Percentiles rank a stretch among this genome's conserved stretches.
Evolutionary conservation across 2,797 vertebrate species (phyloP).

Genomic region (Microchirus variegatus): DNA sequence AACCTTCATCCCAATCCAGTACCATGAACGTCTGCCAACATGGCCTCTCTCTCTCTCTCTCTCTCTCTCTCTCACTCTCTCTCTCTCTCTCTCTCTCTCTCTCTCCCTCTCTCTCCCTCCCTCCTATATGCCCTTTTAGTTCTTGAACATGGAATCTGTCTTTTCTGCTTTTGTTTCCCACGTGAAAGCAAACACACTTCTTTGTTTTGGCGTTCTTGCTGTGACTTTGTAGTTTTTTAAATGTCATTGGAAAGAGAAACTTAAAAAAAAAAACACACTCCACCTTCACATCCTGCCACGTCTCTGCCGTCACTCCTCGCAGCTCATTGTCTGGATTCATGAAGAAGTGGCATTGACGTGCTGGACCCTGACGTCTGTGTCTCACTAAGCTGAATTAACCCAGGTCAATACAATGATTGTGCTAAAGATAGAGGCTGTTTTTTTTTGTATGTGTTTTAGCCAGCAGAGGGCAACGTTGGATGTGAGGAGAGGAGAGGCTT

Average conservation of each 20-base stretch:
- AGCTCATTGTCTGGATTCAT: constrained; percentile 28
- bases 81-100: neutral
- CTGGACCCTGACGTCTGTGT: constrained; percentile 20
- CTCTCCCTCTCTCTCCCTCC: neutral
- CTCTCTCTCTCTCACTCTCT: neutral
- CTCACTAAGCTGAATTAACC: neutral
- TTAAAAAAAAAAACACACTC: too few relatives aligned
- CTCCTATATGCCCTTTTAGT: too few relatives aligned
- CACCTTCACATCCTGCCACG: neutral
- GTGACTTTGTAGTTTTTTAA: neutral
- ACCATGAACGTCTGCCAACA: constrained; percentile 28
- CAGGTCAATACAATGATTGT: neutral
- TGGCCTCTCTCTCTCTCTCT: neutral
- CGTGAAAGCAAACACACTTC: neutral
- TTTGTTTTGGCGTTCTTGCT: neutral
- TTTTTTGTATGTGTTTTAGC: constrained; percentile 6
- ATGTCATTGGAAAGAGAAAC: neutral
- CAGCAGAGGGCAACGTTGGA: constrained; percentile 61
- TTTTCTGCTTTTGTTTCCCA: constrained; percentile 1
- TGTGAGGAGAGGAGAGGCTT: neutral
- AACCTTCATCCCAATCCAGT: constrained; percentile 9
- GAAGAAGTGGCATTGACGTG: constrained; percentile 1
- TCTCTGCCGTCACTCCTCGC: constrained; percentile 18
- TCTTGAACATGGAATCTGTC: too few relatives aligned
- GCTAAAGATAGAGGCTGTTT: neutral